phyloP scores from a whole-genome alignment of 2,888 invertebrate species.

The Synanthedon tipuliformis region DNA sequence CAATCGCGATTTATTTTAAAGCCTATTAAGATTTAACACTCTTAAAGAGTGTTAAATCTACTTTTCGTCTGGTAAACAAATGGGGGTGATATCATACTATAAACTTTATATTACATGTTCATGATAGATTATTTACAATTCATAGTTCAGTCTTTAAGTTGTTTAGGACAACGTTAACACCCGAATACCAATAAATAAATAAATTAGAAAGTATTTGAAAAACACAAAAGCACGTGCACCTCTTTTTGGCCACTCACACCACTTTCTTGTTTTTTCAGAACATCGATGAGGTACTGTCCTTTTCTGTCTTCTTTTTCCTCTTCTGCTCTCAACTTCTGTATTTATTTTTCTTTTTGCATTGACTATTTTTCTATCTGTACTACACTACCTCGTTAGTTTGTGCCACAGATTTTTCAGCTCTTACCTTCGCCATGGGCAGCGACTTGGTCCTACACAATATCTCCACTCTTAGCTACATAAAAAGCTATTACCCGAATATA shows the following conservation, averaged over 20 bases:
- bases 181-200: background rate
- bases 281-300: conserved; percentile 71
- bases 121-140: background rate
- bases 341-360: background rate
- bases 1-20: too few species aligned
- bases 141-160: background rate
- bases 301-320: conserved; percentile 26
- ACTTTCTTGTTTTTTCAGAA: conserved; percentile 72
- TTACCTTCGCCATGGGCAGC: conserved; percentile 1
- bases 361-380: background rate
- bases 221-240: conserved; percentile 38
- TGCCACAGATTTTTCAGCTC: background rate
- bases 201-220: background rate
- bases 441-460: conserved; percentile 1
- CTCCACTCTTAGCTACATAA: too few species aligned
- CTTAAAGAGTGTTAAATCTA: too few species aligned
- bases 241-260: conserved; percentile 51
- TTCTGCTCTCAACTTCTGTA: background rate
- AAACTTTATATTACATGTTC: too few species aligned
- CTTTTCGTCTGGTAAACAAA: too few species aligned
- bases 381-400: background rate
- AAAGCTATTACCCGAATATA: too few species aligned
- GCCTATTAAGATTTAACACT: too few species aligned
- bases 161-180: background rate
- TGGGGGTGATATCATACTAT: too few species aligned